phyloP scores from a whole-genome alignment of 2,888 invertebrate genomes.

The Melieria picta region DNA sequence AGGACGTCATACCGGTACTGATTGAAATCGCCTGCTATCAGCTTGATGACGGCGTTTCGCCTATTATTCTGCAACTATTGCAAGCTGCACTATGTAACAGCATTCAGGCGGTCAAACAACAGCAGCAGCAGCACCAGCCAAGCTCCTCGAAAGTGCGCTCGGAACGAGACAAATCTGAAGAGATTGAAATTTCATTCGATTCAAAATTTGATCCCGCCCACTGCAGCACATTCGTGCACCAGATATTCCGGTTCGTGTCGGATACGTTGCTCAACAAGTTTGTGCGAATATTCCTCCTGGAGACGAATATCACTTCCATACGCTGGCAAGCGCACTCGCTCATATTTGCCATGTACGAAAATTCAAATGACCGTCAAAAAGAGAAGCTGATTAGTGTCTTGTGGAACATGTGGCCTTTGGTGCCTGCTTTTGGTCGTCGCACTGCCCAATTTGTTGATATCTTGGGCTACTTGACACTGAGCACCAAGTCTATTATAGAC shows the following conservation, averaged over 20 bases:
- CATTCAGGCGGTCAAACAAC: conserved; percentile 54
- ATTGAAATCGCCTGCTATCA: conserved; percentile 82
- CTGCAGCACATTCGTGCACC: conserved; percentile 75
- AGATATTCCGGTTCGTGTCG: conserved; percentile 73
- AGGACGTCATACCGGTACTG: conserved; percentile 81
- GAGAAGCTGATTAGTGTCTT: conserved; percentile 82
- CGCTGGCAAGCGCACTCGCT: conserved; percentile 96
- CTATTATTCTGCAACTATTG: conserved; percentile 88
- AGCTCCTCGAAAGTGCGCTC: conserved; percentile 66
- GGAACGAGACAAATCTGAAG: conserved; percentile 75
- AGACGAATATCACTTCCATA: conserved; percentile 91
- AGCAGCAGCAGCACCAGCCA: conserved; percentile 42
- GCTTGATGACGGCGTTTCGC: conserved; percentile 90
- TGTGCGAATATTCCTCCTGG: conserved; percentile 88
- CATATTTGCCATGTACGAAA: conserved; percentile 84
- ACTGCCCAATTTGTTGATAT: conserved; percentile 97
- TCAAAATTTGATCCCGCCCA: conserved; percentile 75
- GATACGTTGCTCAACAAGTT: conserved; percentile 71
- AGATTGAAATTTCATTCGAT: conserved; percentile 70
- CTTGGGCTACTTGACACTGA: conserved; percentile 92
- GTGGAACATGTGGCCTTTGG: conserved; percentile 91
- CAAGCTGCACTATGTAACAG: conserved; percentile 86
- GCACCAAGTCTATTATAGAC: conserved; percentile 77
- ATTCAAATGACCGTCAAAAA: conserved; percentile 81
- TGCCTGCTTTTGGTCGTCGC: conserved; percentile 91